These are phyloP conservation scores for Muscicapa adusta DNA, from an alignment of 2,113 vertebrate species.

Conservation along the genomic window DNA sequence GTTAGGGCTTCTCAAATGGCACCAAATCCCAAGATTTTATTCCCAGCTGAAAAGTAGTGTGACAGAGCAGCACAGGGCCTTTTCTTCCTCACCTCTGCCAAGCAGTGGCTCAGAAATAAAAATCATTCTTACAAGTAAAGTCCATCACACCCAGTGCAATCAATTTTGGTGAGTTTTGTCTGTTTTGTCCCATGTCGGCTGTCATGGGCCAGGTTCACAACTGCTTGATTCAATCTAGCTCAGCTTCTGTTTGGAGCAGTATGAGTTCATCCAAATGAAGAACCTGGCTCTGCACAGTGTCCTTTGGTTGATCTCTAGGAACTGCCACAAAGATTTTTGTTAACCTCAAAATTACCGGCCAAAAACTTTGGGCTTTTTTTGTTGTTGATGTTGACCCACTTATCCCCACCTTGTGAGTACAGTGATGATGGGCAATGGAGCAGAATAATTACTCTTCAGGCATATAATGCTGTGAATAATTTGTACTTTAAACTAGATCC, in stretches of 20 bases:
- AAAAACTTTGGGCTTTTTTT: background rate
- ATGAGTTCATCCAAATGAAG: background rate
- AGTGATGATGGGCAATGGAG: background rate
- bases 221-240: background rate
- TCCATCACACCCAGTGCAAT: fast-evolving
- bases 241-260: fast-evolving
- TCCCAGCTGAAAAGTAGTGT: background rate
- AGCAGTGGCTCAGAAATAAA: background rate
- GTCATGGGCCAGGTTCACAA: fast-evolving
- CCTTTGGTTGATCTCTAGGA: background rate
- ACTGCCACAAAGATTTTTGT: background rate
- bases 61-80: background rate
- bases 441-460: background rate
- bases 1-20: background rate
- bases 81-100: background rate
- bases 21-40: background rate
- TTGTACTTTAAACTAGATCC: background rate
- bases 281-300: background rate
- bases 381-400: background rate
- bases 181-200: background rate
- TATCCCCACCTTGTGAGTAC: background rate
- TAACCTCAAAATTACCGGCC: background rate
- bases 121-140: background rate
- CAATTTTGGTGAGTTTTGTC: background rate
- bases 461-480: background rate